Evolutionary conservation across 2,113 vertebrate species (phyloP).

Genomic region (Microcebus murinus): DNA sequence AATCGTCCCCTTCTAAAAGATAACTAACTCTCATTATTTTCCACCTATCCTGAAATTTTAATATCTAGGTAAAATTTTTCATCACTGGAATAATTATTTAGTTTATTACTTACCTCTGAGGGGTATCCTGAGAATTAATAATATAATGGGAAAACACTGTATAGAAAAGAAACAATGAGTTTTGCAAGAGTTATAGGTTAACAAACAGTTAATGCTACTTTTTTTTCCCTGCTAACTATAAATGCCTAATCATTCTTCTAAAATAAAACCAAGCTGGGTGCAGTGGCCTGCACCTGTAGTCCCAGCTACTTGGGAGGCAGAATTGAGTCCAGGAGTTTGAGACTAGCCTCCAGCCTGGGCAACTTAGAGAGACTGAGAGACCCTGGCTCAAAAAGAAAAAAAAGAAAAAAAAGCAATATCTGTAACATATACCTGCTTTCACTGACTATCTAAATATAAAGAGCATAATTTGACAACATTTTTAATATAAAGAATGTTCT

Average conservation of each 20-base stretch:
- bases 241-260: constrained; percentile 14
- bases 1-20: not conserved
- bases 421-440: not conserved
- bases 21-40: not conserved
- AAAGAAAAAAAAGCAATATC: not conserved
- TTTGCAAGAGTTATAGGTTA: not conserved
- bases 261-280: constrained; percentile 1
- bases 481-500: not conserved
- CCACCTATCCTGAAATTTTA: not conserved
- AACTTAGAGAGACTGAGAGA: too few relatives aligned
- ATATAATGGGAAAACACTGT: not conserved
- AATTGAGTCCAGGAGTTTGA: too few relatives aligned
- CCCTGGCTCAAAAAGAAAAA: too few relatives aligned
- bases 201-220: not conserved
- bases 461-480: not conserved
- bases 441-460: not conserved
- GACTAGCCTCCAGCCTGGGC: too few relatives aligned
- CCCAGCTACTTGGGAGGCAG: too few relatives aligned
- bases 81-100: not conserved
- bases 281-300: too few relatives aligned
- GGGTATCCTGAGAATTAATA: not conserved
- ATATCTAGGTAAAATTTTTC: not conserved
- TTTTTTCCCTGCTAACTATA: not conserved
- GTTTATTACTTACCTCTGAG: not conserved
- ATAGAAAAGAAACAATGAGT: not conserved